phyloP scores from a whole-genome alignment of 2,113 vertebrate genomes.

The Romanogobio albipinnatus region DNA sequence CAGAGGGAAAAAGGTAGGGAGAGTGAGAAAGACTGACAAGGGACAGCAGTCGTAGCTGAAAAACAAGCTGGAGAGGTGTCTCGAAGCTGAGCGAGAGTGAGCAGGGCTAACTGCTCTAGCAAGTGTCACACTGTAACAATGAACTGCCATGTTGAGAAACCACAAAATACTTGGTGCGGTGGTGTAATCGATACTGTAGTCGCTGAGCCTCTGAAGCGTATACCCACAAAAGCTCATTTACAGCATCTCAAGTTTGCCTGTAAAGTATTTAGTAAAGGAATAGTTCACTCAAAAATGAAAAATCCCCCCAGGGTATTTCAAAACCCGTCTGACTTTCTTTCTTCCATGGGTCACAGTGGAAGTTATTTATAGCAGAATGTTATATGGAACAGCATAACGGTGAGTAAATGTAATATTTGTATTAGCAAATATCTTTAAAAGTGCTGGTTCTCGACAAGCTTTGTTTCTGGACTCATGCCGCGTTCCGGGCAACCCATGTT shows the following conservation, averaged over 20 bases:
- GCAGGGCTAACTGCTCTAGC: constrained; percentile 13
- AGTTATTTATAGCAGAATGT: neutral
- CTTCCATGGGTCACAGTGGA: neutral
- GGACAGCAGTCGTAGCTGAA: constrained; percentile 9
- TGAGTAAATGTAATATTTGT: neutral
- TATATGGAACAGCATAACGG: neutral
- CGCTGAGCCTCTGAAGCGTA: neutral
- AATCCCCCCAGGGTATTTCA: neutral
- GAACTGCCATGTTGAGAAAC: constrained; percentile 25
- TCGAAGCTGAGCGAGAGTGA: constrained; percentile 28
- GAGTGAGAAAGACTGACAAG: constrained; percentile 16
- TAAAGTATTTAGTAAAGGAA: neutral
- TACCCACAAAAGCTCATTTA: constrained; percentile 7
- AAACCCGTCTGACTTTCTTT: neutral
- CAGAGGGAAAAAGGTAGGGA: constrained; percentile 16
- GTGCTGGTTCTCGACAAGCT: neutral
- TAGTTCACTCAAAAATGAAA: neutral
- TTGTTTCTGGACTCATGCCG: no score
- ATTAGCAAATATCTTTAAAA: neutral
- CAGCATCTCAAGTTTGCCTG: constrained; percentile 14
- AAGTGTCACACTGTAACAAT: constrained; percentile 36
- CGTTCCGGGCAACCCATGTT: no score
- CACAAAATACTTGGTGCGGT: neutral
- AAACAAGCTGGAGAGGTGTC: constrained; percentile 38
- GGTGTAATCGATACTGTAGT: constrained; percentile 36